These are phyloP conservation scores for Apus apus DNA, from an alignment of 2,113 vertebrate species.

Conservation along the genomic window DNA sequence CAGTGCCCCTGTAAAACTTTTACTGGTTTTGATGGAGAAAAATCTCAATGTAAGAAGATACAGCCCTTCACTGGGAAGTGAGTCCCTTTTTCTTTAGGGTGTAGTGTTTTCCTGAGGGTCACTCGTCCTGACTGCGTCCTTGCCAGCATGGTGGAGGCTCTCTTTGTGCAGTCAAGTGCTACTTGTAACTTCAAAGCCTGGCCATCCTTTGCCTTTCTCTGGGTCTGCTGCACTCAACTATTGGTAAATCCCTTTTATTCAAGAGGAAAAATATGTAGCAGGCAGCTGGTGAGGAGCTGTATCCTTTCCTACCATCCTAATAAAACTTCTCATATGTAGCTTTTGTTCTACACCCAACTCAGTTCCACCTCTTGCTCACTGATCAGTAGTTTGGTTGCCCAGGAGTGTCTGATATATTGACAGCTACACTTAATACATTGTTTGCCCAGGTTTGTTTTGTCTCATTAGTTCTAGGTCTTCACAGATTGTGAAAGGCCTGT, in stretches of 20 bases:
- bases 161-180: background rate
- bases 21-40: background rate
- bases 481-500: background rate
- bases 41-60: background rate
- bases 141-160: background rate
- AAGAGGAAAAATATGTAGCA: background rate
- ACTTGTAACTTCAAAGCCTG: background rate
- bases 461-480: background rate
- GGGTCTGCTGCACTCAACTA: background rate
- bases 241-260: background rate
- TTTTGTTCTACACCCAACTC: background rate
- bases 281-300: background rate
- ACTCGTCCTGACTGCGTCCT: background rate
- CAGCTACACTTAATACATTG: background rate
- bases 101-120: background rate
- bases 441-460: background rate
- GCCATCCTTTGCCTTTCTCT: background rate
- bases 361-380: background rate
- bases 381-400: background rate
- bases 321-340: background rate
- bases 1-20: background rate
- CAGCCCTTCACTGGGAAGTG: background rate
- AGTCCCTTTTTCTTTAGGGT: background rate
- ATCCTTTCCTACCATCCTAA: background rate
- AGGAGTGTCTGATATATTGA: background rate